Base-by-base conservation (phyloP, 1,140 invertebrate species). In the Drosophila sucinea region DNA sequence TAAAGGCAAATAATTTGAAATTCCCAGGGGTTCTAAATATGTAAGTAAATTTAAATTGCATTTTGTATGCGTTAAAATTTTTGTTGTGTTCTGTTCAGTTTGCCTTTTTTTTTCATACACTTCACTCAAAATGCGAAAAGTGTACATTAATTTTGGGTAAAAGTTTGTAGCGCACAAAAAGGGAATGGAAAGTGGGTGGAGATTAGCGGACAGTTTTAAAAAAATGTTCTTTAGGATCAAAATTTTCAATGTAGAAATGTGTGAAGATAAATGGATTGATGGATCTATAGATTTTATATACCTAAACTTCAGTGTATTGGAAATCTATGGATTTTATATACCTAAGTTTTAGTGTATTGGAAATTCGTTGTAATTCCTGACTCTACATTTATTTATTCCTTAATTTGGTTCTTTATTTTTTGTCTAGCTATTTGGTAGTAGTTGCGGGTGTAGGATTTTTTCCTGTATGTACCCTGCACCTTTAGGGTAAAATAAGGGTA, bases 11-110 rank as follows among this genome's bases (percentile, higher is more conserved):
- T 87, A 86, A 87, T 86, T 86, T 86, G 67, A 62, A 79, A 86
- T 87, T 87, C 83, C 83, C 83, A 67, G 69, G 76, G 84, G 79
- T 72, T 83, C 84, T 70, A 87, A 87, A 80, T 86, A 87, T 83
- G 83, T 87, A 87, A 89, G 83, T 87, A 87, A 79, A 87, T 87
- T 87, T 87, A 87, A 87, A 87, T 87, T 87, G 83, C 84, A 89
- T 87, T 87, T 58, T 87, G 84, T 87, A 83, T 89, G 83, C 72
- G 83, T 83, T 82, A 44, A 54, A 66, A 81, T 86, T 77, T 17
- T 77, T 75, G 57, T 74, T 51, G 23, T 27, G 25, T 51, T 51
- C 1, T 27, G 6, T 27, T 38, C 2, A 11, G 35, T 11, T 38
- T 47, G 44, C 44, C 23, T 25, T 51, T 51, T 25, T 51, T 17